phyloP scores from a whole-genome alignment of 2,888 invertebrate species.

The Formica aserva region DNA sequence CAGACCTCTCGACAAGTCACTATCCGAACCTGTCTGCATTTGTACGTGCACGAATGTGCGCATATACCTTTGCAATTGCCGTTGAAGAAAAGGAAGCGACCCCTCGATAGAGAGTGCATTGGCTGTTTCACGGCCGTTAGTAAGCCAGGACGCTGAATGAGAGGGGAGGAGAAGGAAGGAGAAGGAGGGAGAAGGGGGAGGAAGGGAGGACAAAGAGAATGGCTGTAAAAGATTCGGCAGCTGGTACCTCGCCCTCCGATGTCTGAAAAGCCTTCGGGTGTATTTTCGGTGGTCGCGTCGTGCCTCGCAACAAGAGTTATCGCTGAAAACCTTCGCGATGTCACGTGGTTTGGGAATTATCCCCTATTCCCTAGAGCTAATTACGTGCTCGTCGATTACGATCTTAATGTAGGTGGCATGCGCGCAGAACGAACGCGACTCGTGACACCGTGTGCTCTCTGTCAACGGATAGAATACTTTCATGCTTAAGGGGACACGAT shows the following conservation, averaged over 20 bases:
- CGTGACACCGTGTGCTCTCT: slow-evolving; percentile 37
- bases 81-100: slow-evolving; percentile 72
- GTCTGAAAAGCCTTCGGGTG: slow-evolving; percentile 41
- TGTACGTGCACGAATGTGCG: slow-evolving; percentile 62
- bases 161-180: background rate
- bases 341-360: slow-evolving; percentile 27
- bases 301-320: background rate
- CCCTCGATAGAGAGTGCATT: slow-evolving; percentile 72
- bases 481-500: slow-evolving; percentile 46
- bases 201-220: slow-evolving; percentile 57
- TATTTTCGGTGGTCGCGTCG: slow-evolving; percentile 25
- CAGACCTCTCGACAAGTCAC: slow-evolving; percentile 22
- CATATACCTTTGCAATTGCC: slow-evolving; percentile 65
- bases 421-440: slow-evolving; percentile 21
- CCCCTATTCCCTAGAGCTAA: slow-evolving; percentile 25
- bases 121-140: slow-evolving; percentile 71
- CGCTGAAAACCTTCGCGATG: slow-evolving; percentile 51
- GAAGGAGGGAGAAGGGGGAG: background rate
- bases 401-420: slow-evolving; percentile 42
- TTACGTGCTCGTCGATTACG: slow-evolving; percentile 24
- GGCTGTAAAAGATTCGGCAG: slow-evolving; percentile 73
- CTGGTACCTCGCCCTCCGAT: slow-evolving; percentile 61
- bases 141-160: slow-evolving; percentile 40
- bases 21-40: slow-evolving; percentile 9
- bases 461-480: slow-evolving; percentile 20